Evolutionary conservation across 2,113 vertebrate genomes (phyloP).

Genomic region (Ceyx melanurus): DNA sequence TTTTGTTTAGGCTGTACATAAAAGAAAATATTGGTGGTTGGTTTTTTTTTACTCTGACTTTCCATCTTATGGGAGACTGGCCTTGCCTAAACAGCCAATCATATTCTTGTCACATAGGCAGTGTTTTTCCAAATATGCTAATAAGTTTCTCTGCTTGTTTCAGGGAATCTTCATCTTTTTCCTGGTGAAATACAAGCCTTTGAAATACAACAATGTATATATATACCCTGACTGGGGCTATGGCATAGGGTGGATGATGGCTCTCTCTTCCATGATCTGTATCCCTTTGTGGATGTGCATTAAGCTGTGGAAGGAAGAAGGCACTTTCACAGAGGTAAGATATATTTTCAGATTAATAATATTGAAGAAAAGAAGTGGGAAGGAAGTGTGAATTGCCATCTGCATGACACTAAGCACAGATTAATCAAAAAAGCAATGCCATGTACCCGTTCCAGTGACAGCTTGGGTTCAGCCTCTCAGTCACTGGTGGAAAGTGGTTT

Average conservation of each 20-base stretch:
- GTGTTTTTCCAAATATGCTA: not conserved
- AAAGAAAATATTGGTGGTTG: not conserved
- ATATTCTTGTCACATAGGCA: not conserved
- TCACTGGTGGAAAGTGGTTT: not conserved
- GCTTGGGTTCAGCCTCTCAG: not conserved
- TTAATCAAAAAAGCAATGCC: not conserved
- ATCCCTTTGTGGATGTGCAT: constrained; percentile 89
- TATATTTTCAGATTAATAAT: not conserved
- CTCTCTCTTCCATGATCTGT: constrained; percentile 96
- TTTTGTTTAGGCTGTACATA: not conserved
- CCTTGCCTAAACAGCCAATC: not conserved
- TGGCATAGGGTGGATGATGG: constrained; percentile 98
- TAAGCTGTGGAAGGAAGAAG: constrained; percentile 90
- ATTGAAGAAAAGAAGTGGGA: not conserved
- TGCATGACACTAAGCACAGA: not conserved
- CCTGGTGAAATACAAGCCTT: constrained; percentile 95
- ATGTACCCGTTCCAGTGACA: not conserved
- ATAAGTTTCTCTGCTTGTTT: not conserved
- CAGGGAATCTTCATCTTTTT: constrained; percentile 98
- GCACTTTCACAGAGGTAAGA: constrained; percentile 89
- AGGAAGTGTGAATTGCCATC: not conserved
- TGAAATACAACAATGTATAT: constrained; percentile 98
- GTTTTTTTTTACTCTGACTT: not conserved
- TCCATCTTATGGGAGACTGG: not conserved
- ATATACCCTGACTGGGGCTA: constrained; percentile 97